Conservation (phyloP, 2,113 vertebrate species). For the Scophthalmus maximus region DNA sequence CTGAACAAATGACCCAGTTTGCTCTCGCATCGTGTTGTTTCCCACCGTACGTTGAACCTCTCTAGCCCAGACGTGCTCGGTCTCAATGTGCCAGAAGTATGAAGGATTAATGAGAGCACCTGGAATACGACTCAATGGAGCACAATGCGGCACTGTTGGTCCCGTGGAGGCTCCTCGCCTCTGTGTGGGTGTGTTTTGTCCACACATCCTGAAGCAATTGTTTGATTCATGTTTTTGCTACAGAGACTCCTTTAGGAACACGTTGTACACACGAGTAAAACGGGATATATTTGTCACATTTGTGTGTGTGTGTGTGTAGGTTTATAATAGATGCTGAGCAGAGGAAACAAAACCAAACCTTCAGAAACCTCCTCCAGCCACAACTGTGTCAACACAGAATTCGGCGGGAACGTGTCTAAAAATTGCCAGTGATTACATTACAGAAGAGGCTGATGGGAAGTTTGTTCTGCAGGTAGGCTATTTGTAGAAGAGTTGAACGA, state of each 20-base stretch:
- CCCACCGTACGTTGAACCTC: constrained; percentile 12
- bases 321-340: neutral
- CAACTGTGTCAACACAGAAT: no score
- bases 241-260: neutral
- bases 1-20: constrained; percentile 57
- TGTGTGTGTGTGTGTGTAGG: no score
- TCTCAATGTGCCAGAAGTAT: constrained; percentile 44
- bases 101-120: constrained; percentile 67
- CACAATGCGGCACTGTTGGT: constrained; percentile 52
- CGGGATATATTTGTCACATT: neutral
- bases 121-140: constrained; percentile 52
- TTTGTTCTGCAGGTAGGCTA: neutral
- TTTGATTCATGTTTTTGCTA: constrained; percentile 14
- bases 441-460: no score
- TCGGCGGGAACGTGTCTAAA: no score
- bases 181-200: constrained; percentile 22
- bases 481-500: no score
- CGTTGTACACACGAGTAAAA: neutral
- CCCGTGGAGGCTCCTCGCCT: constrained; percentile 34
- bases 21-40: constrained; percentile 22
- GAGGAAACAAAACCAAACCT: no score
- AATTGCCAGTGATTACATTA: no score
- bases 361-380: neutral
- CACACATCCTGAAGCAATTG: constrained; percentile 24
- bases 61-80: constrained; percentile 47